A percentile compares a stretch with the other conserved stretches of the same genome.
Conservation (phyloP, 2,797 vertebrate genomes). For the Neopelma chrysocephalum region DNA sequence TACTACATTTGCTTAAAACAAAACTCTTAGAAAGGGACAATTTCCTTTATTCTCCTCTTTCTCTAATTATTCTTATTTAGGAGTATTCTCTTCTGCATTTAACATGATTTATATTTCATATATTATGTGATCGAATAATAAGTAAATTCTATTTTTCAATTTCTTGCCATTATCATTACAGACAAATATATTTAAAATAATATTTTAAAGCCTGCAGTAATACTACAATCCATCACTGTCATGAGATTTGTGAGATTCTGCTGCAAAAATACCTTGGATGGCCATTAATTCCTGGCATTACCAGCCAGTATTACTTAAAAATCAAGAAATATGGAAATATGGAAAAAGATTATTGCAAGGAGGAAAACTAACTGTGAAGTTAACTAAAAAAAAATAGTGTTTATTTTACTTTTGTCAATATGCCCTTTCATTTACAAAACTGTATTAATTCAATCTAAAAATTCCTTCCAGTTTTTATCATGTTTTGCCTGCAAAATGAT, state of each 20-base stretch:
- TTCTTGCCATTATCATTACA: neutral
- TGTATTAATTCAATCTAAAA: neutral
- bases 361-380: neutral
- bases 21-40: neutral
- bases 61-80: neutral
- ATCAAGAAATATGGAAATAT: neutral
- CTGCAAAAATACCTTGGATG: neutral
- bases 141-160: neutral
- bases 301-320: neutral
- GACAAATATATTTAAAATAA: neutral
- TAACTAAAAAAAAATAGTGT: rapidly evolving
- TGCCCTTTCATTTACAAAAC: neutral
- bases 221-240: neutral
- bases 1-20: neutral
- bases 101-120: neutral
- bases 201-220: neutral
- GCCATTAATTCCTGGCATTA: neutral
- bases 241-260: neutral
- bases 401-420: neutral
- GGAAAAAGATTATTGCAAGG: neutral
- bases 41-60: neutral
- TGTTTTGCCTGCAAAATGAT: neutral
- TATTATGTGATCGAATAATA: neutral
- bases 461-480: neutral
- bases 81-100: neutral